Base-by-base conservation (phyloP, 2,888 invertebrate species). In the Thera britannica region DNA sequence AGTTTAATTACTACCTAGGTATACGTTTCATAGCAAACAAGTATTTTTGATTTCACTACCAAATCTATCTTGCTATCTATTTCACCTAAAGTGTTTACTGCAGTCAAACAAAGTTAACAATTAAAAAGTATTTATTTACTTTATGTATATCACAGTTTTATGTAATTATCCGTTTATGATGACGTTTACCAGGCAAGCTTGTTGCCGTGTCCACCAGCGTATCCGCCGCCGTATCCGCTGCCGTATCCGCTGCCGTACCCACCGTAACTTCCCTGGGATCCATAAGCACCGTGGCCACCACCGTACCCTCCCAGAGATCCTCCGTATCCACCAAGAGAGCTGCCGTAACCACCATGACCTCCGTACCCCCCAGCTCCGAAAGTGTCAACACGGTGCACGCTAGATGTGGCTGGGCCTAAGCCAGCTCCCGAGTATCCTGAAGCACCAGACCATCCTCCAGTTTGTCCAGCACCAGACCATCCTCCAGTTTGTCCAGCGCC, bases 401-500 rank as follows among this genome's bases (percentile, higher is more conserved):
- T 75, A 2, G 83, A 83, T 5, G 78, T 77, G n/a, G 80, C 81
- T 3, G 77, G 69, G 3, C 80, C 80, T 0, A 73, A 67, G 57
- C 75, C 68, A 36, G 67, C 55, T 11, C 63, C 63, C 8, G 71
- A 71, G 52, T 65, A 65, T 9, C 72, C 57, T 0, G 57, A 41
- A 44, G 57, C 57, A 57, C 72, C 71, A 38, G 70, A 67, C 44
- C 72, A 74, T 35, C 75, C 74, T 56, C 67, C 70, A 38, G 9
- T 38, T 12, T 56, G 56, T 12, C 51, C 9, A 46, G 46, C 46
- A 9, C 46, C 46, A 8, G 46, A 46, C 46, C 46, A 46, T 8
- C 46, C 46, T 9, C 46, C 46, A 46, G 12, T 5, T 57, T 34
- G 11, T 51, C 69, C n/a, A 38, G 67, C 69, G 9, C 65, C 67